Percentiles rank a stretch among this genome's conserved stretches.
Conservation (phyloP, 30 jellyfish, hydroid and myxozoan genomes). For the Clytia hemisphaerica region DNA sequence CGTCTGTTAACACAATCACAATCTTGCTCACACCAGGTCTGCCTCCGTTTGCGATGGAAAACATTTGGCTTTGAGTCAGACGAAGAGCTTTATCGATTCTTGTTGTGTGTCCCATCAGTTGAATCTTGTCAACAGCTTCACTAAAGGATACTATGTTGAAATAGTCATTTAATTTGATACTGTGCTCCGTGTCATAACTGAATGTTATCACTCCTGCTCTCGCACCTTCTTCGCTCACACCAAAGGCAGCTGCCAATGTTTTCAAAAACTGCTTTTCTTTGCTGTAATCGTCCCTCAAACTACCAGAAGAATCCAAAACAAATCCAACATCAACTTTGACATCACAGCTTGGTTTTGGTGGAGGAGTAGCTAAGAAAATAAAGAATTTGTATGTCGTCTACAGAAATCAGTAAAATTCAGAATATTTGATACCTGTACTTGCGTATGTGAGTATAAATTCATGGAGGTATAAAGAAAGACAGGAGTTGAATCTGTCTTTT, state of each 20-base stretch:
- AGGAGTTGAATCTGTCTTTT: too few species aligned
- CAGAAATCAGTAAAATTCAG: too few species aligned
- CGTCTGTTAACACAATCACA: conserved; percentile 71
- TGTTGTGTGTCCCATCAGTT: conserved; percentile 57
- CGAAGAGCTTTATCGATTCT: conserved; percentile 67
- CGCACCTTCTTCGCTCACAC: conserved; percentile 26
- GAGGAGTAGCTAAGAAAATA: too few species aligned
- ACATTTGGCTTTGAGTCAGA: conserved; percentile 37
- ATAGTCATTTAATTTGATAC: conserved; percentile 36
- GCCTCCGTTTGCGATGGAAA: conserved; percentile 46
- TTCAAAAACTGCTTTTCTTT: conserved; percentile 55
- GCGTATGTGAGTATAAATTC: too few species aligned
- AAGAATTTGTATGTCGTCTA: too few species aligned
- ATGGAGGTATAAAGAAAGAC: too few species aligned
- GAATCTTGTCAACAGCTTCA: conserved; percentile 57
- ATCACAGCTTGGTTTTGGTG: conserved; percentile 69
- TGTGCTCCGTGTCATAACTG: conserved; percentile 52
- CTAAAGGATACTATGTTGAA: conserved; percentile 26
- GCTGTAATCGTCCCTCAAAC: conserved; percentile 31
- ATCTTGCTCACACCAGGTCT: conserved; percentile 52
- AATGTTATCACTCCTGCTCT: conserved; percentile 55
- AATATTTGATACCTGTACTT: too few species aligned
- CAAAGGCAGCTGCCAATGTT: conserved; percentile 44
- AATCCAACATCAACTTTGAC: conserved; percentile 58
- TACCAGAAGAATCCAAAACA: conserved; percentile 62